These are phyloP conservation scores for Chromoteleia sp. DNA, from an alignment of 2,888 invertebrate genomes.

Conservation along the genomic window DNA sequence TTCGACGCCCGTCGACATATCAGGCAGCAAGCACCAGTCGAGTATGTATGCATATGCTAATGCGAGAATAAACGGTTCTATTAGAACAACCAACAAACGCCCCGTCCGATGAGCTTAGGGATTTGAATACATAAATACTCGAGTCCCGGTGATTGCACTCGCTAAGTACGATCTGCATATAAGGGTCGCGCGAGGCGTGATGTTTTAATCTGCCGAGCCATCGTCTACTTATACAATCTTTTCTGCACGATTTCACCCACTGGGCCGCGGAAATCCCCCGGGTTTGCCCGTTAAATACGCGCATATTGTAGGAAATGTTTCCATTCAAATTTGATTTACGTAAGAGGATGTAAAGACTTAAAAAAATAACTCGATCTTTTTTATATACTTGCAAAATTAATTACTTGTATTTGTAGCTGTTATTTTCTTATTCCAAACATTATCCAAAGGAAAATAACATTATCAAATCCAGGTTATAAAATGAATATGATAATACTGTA, in stretches of 20 bases:
- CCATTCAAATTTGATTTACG: constrained; percentile 1
- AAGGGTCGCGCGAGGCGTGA: constrained; percentile 76
- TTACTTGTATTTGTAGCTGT: too few species aligned
- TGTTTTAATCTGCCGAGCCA: constrained; percentile 77
- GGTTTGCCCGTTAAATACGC: constrained; percentile 38
- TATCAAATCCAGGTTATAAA: too few species aligned
- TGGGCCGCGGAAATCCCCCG: constrained; percentile 28
- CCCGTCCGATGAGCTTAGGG: constrained; percentile 81
- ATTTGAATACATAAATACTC: constrained; percentile 84
- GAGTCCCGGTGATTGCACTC: constrained; percentile 68
- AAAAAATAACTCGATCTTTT: neutral
- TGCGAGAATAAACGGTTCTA: constrained; percentile 83
- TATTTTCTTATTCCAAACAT: too few species aligned
- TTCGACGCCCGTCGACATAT: constrained; percentile 60
- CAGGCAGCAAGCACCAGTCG: constrained; percentile 48
- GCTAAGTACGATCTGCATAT: constrained; percentile 76
- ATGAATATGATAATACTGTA: too few species aligned
- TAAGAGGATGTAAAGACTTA: neutral
- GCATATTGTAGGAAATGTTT: constrained; percentile 23
- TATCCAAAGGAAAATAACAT: too few species aligned
- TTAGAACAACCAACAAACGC: constrained; percentile 83
- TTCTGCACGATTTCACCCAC: constrained; percentile 66
- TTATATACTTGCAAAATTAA: too few species aligned
- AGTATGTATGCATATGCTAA: constrained; percentile 80
- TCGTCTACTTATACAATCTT: constrained; percentile 72